Conservation (phyloP, 1,140 invertebrate genomes). For the Lepidurus packardi region DNA sequence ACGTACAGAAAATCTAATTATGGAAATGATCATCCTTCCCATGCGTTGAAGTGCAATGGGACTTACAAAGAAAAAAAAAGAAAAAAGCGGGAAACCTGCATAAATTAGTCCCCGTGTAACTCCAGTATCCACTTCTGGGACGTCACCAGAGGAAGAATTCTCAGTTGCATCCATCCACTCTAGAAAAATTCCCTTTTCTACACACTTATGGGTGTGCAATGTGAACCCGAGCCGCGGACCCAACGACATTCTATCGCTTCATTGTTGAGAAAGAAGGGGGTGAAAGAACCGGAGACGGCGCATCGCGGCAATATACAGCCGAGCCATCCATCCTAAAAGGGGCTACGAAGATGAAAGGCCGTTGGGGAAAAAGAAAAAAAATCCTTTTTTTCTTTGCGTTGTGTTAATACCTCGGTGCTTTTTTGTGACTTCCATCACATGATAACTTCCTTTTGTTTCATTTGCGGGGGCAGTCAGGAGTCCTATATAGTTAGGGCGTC, state of each 20-base stretch:
- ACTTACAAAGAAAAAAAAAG: not conserved
- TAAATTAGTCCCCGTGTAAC: conserved; percentile 10
- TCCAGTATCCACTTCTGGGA: not conserved
- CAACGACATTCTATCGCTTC: not conserved
- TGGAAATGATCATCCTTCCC: conserved; percentile 9
- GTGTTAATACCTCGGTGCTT: too few relatives aligned
- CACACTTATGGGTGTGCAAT: not conserved
- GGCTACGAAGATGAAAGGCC: too few relatives aligned
- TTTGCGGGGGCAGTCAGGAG: not conserved
- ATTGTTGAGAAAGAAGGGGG: not conserved
- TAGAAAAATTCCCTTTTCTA: not conserved
- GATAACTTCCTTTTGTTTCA: too few relatives aligned
- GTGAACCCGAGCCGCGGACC: not conserved
- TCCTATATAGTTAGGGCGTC: not conserved
- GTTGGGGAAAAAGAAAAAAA: too few relatives aligned
- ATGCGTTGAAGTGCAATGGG: not conserved
- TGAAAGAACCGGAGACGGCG: too few relatives aligned
- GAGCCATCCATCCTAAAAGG: too few relatives aligned
- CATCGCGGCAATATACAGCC: too few relatives aligned
- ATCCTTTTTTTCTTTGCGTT: too few relatives aligned
- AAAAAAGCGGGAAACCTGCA: not conserved
- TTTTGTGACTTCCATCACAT: too few relatives aligned
- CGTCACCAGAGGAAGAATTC: not conserved
- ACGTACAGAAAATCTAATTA: conserved; percentile 17
- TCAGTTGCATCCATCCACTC: not conserved